phyloP scores from a whole-genome alignment of 2,888 invertebrate species.

The Agonopterix subpropinquella region DNA sequence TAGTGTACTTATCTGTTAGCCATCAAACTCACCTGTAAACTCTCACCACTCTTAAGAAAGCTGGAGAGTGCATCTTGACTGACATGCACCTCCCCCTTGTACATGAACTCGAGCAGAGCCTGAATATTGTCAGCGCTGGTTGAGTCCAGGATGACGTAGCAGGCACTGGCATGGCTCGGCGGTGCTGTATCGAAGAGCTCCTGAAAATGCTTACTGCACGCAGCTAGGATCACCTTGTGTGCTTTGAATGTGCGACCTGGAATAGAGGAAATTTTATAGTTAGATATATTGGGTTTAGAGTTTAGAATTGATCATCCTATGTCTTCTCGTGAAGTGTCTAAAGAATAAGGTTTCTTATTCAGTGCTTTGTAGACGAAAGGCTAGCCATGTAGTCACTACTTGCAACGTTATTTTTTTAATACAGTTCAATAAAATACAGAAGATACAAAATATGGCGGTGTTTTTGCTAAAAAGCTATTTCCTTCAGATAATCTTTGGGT shows the following conservation, averaged over 20 bases:
- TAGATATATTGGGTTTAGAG: neutral
- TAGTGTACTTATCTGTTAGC: neutral
- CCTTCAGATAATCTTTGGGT: too few relatives aligned
- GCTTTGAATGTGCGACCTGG: slow-evolving; percentile 93
- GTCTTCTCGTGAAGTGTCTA: neutral
- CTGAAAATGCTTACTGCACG: slow-evolving; percentile 95
- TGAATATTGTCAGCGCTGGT: slow-evolving; percentile 94
- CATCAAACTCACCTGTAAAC: slow-evolving; percentile 82
- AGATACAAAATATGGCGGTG: too few relatives aligned
- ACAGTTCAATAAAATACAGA: too few relatives aligned
- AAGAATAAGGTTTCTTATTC: neutral
- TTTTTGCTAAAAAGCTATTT: too few relatives aligned
- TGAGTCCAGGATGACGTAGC: slow-evolving; percentile 92
- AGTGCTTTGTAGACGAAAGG: neutral
- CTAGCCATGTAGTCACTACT: too few relatives aligned
- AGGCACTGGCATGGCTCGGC: slow-evolving; percentile 83
- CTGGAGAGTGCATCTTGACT: slow-evolving; percentile 94
- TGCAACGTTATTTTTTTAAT: neutral
- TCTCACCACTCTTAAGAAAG: slow-evolving; percentile 93
- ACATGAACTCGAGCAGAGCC: slow-evolving; percentile 94
- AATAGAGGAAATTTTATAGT: slow-evolving; percentile 18
- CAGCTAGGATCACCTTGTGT: slow-evolving; percentile 93
- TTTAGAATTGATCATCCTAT: neutral
- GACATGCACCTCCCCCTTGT: slow-evolving; percentile 95
- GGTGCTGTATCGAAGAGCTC: slow-evolving; percentile 93